Base-by-base conservation (phyloP, 2,888 invertebrate genomes). In the Nymphalis c-album region DNA sequence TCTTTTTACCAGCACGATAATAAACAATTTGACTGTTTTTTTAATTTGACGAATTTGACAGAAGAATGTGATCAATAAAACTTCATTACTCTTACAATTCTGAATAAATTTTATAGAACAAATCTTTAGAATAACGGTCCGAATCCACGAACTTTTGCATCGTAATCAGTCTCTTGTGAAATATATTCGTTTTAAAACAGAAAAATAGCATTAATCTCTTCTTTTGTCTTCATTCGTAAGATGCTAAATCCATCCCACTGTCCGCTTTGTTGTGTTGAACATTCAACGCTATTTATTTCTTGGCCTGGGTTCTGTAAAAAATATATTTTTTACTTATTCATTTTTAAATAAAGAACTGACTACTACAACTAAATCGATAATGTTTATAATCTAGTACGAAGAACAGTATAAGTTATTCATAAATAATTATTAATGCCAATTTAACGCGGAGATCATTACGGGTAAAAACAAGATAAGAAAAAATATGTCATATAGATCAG, bases 191-290 rank as follows among this genome's bases (percentile, higher is more conserved):
- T 57, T 55, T 18, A 40, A 40, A 57, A 40, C 35, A 57, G 53
- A 62, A 53, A 53, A 51, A 40, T 53, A 53, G 20, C 62, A 62
- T 53, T 26, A 45, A 53, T 62, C 61, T 53, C 53, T 40, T 7
- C 62, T 35, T 61, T 53, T 51, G 40, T 46, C 45, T 53, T 40
- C 57, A 40, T 57, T 53, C 53, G 45, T 53, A 26, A 60, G 62
- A 53, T 53, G 20, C 40, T 26, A 45, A 62, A 62, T 53, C 45
- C 45, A 45, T 62, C 35, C n/a, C 35, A 50, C 50, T 40, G 61
- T 47, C 47, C 16, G 35, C 48, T 45, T 40, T 62, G 40, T 45
- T 35, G 53, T 55, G n/a, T 57, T 20, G 57, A 40, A 40, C 57
- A 57, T 57, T 40, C 40, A 53, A 45, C 40, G 13, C 48, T 18